Base-by-base conservation (phyloP, 1,140 invertebrate genomes). In the Pseudomyrmex flavicornis region DNA sequence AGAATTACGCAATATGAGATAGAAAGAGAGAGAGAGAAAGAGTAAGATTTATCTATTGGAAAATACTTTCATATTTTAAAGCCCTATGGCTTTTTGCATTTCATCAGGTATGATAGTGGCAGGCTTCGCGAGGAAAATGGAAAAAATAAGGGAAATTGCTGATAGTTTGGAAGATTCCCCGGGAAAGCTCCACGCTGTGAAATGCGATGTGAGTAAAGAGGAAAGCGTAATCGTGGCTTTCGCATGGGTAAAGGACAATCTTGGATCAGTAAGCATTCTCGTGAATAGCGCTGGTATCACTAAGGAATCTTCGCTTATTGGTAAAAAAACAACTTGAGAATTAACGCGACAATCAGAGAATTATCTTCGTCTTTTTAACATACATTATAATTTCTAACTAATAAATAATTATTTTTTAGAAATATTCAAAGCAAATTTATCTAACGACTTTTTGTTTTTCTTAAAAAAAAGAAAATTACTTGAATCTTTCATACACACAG, bases 231-330 rank as follows among this genome's bases (percentile, higher is more conserved):
- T 95, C n/a, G 87, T 91, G 4, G 94, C 96, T 69, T 97, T 97
- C 85, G 89, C 94, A 8, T 95, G 95, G 95, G 94, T 96, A 1
- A 95, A 95, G 70, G 89, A 93, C 10, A 94, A 94, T 20, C 90
- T 96, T 8, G 96, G 96, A 2, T 94, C 95, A 5, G 93, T 96
- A n/a, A 95, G 96, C 90, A 94, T 97, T 4, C 94, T 96, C 66
- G 92, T 97, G 2, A 97, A 97, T 88, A 97, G 96, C 90, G 96
- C 97, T 0, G 96, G 96, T 2, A 84, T 95, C 5, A 85, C 84
- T 3, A 92, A 91, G 63, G 91, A 92, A 26, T 89, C 90, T 0
- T 90, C 90, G 0, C 83, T 92, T 0, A 85, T 83, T 66, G 88
- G 91, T 91, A 68, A 82, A 22, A 20, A 63, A 48, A 44, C 3